Evolutionary conservation across 2,797 vertebrate genomes (phyloP).

Genomic region (Sciaenops ocellatus): DNA sequence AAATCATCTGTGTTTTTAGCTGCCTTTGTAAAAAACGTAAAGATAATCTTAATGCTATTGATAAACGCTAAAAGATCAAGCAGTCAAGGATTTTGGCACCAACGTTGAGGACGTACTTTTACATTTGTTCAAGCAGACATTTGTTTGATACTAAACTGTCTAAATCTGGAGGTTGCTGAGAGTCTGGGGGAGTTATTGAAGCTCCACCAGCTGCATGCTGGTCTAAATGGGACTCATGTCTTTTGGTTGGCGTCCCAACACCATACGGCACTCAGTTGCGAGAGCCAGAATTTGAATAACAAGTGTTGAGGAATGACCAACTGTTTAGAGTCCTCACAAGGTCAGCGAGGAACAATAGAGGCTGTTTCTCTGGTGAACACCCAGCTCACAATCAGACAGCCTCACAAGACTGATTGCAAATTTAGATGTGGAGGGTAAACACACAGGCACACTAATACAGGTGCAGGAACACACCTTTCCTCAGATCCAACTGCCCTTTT

Average conservation of each 20-base stretch:
- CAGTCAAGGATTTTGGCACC: neutral
- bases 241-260: constrained; percentile 68
- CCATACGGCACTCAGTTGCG: constrained; percentile 67
- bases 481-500: constrained; percentile 42
- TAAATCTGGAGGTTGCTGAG: constrained; percentile 16
- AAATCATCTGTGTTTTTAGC: neutral
- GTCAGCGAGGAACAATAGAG: constrained; percentile 72
- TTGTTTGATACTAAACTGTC: constrained; percentile 6
- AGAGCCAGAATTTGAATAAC: constrained; percentile 82
- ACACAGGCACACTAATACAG: neutral
- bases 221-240: constrained; percentile 64
- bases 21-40: neutral
- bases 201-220: constrained; percentile 74
- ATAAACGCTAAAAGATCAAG: neutral
- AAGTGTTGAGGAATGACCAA: constrained; percentile 80
- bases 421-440: neutral
- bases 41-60: too few relatives aligned
- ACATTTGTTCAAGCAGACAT: constrained; percentile 20
- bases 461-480: constrained; percentile 38
- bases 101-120: neutral
- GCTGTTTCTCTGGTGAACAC: constrained; percentile 57
- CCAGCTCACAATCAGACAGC: constrained; percentile 47
- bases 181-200: constrained; percentile 35
- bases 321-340: constrained; percentile 76
- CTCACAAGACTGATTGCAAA: constrained; percentile 18